Base-by-base conservation (phyloP, 2,797 vertebrate genomes). In the Hydrolagus colliei region DNA sequence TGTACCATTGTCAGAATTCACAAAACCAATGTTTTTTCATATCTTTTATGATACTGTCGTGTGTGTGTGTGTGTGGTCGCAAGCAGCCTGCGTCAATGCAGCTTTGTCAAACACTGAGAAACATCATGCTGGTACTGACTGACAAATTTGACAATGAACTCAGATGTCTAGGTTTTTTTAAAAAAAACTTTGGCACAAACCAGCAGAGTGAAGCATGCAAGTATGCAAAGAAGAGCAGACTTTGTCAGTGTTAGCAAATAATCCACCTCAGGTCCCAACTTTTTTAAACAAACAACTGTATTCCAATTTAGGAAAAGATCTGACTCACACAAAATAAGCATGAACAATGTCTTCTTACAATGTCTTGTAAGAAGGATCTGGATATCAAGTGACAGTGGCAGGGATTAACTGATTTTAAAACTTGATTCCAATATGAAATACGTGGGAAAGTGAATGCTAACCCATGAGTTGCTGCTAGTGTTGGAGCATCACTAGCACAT, bases 161-260 rank as follows among this genome's bases (percentile, higher is more conserved):
- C 72, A 73, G 18, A 61, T 22, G 9, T 18, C 35, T 72, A 18
- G 9, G 3, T 68, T 41, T 27, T 20, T 1, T 27, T 76, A 62
- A 22, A 72, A 41, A 22, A 73, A 41, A 9, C 4, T 79, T 27
- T 79, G 22, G 59, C 22, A 1, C 10, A 32, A 65, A 65, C 67
- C 79, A 68, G 27, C 22, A 68, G 79, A 22, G 67, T 65, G 52
- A 22, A n/a, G n/a, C n/a, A n/a, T n/a, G n/a, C n/a, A 59, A 79
- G 11, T 1, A n/a, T 14, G 11, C 79, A 82, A 82, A 82, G 22
- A 82, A 41, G 63, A 35, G 27, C 63, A 82, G 8, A 18, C 13
- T 35, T n/a, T 82, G 62, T 67, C 32, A 27, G 35, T 35, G 27
- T 68, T 35, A 18, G 62, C 79, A 82, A 82, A 82, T 67, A 82